Conservation (phyloP, 2,888 invertebrate genomes). For the Plutella xylostella region DNA sequence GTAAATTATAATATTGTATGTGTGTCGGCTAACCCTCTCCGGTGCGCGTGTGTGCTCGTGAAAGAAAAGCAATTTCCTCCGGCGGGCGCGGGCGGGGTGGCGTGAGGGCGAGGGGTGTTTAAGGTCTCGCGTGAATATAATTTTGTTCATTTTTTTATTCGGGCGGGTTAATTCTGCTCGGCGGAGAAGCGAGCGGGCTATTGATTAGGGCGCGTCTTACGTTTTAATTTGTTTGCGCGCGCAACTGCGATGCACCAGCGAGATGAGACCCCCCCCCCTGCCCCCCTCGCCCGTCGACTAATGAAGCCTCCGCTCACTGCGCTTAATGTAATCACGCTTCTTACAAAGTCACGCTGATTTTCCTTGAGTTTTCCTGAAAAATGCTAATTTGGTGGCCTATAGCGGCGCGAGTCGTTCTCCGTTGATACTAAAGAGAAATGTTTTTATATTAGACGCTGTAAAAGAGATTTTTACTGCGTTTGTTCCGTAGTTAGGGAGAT, state of each 20-base stretch:
- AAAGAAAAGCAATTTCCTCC: conserved; percentile 70
- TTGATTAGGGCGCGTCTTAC: conserved; percentile 71
- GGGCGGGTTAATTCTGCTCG: conserved; percentile 68
- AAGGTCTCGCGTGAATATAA: conserved; percentile 69
- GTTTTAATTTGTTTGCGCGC: conserved; percentile 71
- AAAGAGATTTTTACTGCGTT: too few species aligned
- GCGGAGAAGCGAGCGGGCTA: conserved; percentile 65
- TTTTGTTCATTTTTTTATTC: conserved; percentile 71
- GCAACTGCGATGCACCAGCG: conserved; percentile 64
- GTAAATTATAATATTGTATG: conserved; percentile 70
- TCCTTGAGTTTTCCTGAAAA: conserved; percentile 5
- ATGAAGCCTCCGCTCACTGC: conserved; percentile 60
- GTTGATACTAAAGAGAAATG: too few species aligned
- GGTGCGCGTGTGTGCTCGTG: conserved; percentile 62
- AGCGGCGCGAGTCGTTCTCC: not conserved
- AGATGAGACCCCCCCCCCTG: conserved; percentile 44
- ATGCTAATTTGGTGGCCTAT: conserved; percentile 23
- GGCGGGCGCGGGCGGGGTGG: conserved; percentile 30
- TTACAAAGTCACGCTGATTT: conserved; percentile 45
- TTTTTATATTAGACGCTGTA: too few species aligned
- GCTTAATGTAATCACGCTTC: conserved; percentile 47
- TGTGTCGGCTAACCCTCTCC: conserved; percentile 55
- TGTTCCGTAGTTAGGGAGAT: too few species aligned
- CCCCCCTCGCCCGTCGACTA: conserved; percentile 31
- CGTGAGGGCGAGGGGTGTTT: conserved; percentile 30